Base-by-base conservation (phyloP, 2,797 vertebrate species). In the Chloroceryle amazona region DNA sequence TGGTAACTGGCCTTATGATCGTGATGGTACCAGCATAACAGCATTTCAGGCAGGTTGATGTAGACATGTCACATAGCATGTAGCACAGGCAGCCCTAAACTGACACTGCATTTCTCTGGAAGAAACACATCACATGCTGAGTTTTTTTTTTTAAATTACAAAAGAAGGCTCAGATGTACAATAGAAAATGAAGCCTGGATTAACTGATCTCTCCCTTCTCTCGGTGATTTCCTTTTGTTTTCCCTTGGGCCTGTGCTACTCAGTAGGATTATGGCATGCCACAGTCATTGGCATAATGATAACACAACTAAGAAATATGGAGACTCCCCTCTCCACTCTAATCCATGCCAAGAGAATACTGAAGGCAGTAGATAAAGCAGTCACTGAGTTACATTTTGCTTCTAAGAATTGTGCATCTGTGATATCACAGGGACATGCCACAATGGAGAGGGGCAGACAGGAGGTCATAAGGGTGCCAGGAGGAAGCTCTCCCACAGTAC, bases 351-450 rank as follows among this genome's bases (percentile, higher is more conserved):
- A 74, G 94, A 93, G 89, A 96, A 89, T 87, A 76, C 74, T 96
- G 94, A 97, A 90, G 52, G 61, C 65, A 81, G 80, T 49, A 96
- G 94, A 97, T 97, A 93, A 96, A 93, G 63, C 31, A 89, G 74
- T 86, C 89, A 55, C 28, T 58, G 49, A 94, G 60, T 68, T 93
- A 90, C 74, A 71, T 81, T 96, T 82, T 73, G 23, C 41, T 57
- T 46, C 81, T 54, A 92, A 61, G 88, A 96, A 83, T 83, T 70
- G 54, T 55, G 23, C 3, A 49, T 49, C 47, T 25, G 47, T 49
- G 23, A 49, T 22, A 25, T 49, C 46, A 47, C 11, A 47, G 47
- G 49, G 8, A 51, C 11, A 46, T 51, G 49, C 9, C 25, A 15
- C 49, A 26, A 26, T 51, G 49, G 25, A 26, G 25, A 26, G 25